Evolutionary conservation across 2,888 invertebrate genomes (phyloP), one percentile per base, ranked within the genome.

Genomic region (Xiphydria camelus): DNA sequence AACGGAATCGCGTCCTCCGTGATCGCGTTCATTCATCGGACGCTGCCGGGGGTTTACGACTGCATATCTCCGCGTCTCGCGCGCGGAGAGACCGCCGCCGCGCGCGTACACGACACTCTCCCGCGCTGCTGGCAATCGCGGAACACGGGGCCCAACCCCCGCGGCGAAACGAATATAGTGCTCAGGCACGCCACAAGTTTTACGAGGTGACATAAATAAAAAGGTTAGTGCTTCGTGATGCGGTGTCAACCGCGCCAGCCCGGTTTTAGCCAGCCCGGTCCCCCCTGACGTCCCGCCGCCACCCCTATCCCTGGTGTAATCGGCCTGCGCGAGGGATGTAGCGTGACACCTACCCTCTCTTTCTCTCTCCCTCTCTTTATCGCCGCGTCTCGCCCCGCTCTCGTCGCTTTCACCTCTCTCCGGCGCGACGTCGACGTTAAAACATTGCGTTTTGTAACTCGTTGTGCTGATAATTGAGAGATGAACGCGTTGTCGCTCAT

Each of bases 181-280:
- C 52, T 61, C 55, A 59, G 61, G 61, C 72, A 70, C 70, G 72
- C 71, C 59, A 72, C 67, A 71, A 70, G 69, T 71, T 72, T 73
- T 69, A 73, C 66, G 72, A 68, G 62, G 62, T 60, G 59, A 53
- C 62, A 70, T 72, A 73, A 73, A 73, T 73, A 70, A 73, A 59
- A 61, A 60, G 64, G 66, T 66, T 70, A 68, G 66, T 66, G 59
- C 61, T 68, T 67, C 69, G 68, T 68, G 71, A 70, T 68, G 66
- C 65, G 62, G 55, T 66, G 70, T 68, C 69, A 69, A 68, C 64
- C 57, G 45, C 45, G 51, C 17, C n/a, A 29, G 33, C 23, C 31
- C 29, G 29, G 29, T 29, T 29, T 29, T 5, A 29, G 15, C n/a
- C n/a, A n/a, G n/a, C n/a, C n/a, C n/a, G n/a, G n/a, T n/a, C n/a